phyloP scores from a whole-genome alignment of 2,797 vertebrate species.

The Mormyrus hasselquistii region DNA sequence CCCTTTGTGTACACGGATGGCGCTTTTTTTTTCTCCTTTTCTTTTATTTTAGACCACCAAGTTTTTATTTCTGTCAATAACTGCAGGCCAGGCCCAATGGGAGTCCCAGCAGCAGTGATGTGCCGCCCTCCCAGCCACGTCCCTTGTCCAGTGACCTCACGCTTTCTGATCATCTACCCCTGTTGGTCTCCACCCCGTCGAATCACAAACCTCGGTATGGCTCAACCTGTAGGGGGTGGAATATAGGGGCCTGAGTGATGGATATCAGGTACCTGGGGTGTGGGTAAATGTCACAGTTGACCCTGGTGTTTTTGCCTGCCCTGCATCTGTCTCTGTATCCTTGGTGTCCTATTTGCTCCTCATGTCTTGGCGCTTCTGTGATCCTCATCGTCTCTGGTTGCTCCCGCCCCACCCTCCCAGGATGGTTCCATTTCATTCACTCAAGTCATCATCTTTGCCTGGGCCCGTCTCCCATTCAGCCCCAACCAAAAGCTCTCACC shows the following conservation, averaged over 20 bases:
- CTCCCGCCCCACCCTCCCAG: conserved; percentile 41
- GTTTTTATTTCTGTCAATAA: conserved; percentile 99
- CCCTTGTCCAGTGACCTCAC: conserved; percentile 61
- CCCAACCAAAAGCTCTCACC: conserved; percentile 50
- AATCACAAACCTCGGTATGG: conserved; percentile 59
- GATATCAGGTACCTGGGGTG: not conserved
- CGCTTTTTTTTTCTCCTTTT: conserved; percentile 62
- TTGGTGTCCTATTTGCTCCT: not conserved
- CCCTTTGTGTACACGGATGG: conserved; percentile 67
- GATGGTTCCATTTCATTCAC: conserved; percentile 58
- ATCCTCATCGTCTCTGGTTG: conserved; percentile 20
- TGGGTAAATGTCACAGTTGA: not conserved
- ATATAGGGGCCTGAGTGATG: not conserved
- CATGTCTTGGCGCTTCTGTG: not conserved
- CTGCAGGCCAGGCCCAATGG: conserved; percentile 82
- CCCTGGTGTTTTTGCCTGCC: not conserved
- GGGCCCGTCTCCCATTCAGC: conserved; percentile 37
- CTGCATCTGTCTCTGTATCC: not conserved
- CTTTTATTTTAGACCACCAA: conserved; percentile 84
- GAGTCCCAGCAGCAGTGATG: conserved; percentile 79
- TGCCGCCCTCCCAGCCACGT: conserved; percentile 55
- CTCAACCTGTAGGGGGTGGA: not conserved
- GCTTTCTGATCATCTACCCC: conserved; percentile 63
- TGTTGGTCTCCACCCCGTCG: conserved; percentile 52
- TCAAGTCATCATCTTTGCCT: conserved; percentile 53